A percentile compares a stretch with the other conserved stretches of the same genome.
phyloP scores from a whole-genome alignment of 2,797 vertebrate genomes.

The Sitta carolinensis region DNA sequence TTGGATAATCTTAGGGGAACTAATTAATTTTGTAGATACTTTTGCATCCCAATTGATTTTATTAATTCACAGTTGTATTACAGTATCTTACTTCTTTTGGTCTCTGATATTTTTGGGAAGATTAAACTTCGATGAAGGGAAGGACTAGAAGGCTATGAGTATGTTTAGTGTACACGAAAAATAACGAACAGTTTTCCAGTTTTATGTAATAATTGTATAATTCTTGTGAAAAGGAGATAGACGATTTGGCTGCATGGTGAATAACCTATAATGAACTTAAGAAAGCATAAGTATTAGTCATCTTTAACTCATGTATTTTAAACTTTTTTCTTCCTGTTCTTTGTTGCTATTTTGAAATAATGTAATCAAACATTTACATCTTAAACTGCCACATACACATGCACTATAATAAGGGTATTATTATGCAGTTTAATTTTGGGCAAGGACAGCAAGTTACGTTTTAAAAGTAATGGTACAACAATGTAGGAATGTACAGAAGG shows the following conservation, averaged over 20 bases:
- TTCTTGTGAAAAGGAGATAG: constrained; percentile 6
- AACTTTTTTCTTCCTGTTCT: background rate
- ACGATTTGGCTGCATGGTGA: background rate
- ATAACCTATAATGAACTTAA: background rate
- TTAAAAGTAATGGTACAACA: background rate
- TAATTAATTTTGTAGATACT: background rate
- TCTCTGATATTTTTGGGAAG: background rate
- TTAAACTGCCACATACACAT: background rate
- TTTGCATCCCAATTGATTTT: background rate
- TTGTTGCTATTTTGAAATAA: background rate
- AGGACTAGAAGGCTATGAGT: background rate
- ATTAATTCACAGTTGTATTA: background rate
- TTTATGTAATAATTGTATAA: background rate
- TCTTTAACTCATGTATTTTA: background rate
- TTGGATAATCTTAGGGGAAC: background rate
- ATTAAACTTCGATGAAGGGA: background rate
- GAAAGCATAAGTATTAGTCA: background rate
- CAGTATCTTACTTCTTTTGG: background rate
- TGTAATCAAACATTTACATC: background rate
- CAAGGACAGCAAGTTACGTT: background rate
- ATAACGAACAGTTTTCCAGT: background rate
- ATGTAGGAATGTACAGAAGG: background rate
- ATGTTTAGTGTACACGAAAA: background rate
- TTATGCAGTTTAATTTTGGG: background rate
- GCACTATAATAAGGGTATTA: background rate